Conservation (phyloP, 2,113 vertebrate species). For the Paedocypris sp. region DNA sequence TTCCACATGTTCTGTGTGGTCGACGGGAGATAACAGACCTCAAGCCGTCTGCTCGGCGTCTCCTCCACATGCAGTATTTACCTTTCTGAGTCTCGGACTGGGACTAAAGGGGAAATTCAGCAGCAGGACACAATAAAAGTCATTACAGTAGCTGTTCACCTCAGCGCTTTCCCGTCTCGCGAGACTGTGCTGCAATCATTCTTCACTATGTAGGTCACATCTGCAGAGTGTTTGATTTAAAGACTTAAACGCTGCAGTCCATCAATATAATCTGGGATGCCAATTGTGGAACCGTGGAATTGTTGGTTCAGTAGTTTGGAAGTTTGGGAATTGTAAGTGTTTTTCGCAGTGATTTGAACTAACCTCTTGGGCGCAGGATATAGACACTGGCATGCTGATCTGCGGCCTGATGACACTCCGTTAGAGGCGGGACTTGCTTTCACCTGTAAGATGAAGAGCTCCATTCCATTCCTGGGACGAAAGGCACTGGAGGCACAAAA, state of each 20-base stretch:
- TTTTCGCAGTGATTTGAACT: neutral
- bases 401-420: conserved; percentile 79
- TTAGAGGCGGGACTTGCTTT: conserved; percentile 84
- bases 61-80: neutral
- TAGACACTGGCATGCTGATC: conserved; percentile 89
- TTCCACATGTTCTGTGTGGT: neutral
- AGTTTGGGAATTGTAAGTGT: neutral
- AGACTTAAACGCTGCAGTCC: neutral
- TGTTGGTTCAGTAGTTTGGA: too few species aligned
- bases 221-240: neutral
- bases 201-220: neutral
- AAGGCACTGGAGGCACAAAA: conserved; percentile 75
- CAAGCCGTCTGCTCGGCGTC: neutral
- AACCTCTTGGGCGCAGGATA: conserved; percentile 64
- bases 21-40: neutral
- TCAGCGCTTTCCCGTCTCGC: neutral
- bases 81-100: neutral
- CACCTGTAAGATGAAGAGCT: conserved; percentile 83
- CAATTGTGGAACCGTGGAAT: too few species aligned
- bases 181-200: neutral
- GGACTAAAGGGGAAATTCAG: neutral
- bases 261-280: too few species aligned
- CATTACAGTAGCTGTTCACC: conserved; percentile 2
- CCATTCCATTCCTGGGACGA: conserved; percentile 75
- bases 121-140: neutral